Percentiles rank a stretch among this genome's conserved stretches.
Evolutionary conservation across 1,140 invertebrate genomes (phyloP).

Genomic region (Drosophila bifasciata): DNA sequence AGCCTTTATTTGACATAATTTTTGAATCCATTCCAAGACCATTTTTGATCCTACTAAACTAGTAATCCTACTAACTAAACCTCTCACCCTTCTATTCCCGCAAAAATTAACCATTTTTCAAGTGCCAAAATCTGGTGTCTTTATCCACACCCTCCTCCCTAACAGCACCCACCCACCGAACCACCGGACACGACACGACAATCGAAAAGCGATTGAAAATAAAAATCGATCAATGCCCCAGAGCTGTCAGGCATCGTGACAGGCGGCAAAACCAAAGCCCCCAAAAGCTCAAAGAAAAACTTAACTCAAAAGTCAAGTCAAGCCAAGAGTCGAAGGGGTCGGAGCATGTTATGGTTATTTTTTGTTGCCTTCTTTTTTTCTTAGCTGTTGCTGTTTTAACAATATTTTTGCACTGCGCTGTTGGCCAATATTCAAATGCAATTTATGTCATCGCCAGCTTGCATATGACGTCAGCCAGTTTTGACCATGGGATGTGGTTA

Average conservation of each 20-base stretch:
- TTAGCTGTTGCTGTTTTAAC: conserved; percentile 38
- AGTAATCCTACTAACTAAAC: no score
- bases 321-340: conserved; percentile 8
- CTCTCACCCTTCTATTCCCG: not conserved
- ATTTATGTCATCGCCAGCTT: conserved; percentile 74
- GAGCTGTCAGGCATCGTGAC: conserved; percentile 59
- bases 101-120: conserved; percentile 10
- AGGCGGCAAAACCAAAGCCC: conserved; percentile 51
- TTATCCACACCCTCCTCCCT: not conserved
- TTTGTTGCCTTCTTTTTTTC: conserved; percentile 24
- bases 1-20: no score
- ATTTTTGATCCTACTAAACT: no score
- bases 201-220: not conserved
- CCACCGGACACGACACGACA: not conserved
- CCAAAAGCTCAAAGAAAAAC: conserved; percentile 18
- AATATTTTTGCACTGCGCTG: conserved; percentile 24
- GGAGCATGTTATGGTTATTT: conserved; percentile 47
- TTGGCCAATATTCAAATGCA: conserved; percentile 81
- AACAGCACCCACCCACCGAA: not conserved
- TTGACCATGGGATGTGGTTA: conserved; percentile 69
- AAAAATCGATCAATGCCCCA: conserved; percentile 57
- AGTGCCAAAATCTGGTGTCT: not conserved
- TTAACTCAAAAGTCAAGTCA: conserved; percentile 2
- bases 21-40: no score
- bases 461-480: conserved; percentile 70